A percentile compares a stretch with the other conserved stretches of the same genome.
These are phyloP conservation scores for Microctenopoma stevenorrisi DNA, from an alignment of 2,797 vertebrate species.

Conservation along the genomic window DNA sequence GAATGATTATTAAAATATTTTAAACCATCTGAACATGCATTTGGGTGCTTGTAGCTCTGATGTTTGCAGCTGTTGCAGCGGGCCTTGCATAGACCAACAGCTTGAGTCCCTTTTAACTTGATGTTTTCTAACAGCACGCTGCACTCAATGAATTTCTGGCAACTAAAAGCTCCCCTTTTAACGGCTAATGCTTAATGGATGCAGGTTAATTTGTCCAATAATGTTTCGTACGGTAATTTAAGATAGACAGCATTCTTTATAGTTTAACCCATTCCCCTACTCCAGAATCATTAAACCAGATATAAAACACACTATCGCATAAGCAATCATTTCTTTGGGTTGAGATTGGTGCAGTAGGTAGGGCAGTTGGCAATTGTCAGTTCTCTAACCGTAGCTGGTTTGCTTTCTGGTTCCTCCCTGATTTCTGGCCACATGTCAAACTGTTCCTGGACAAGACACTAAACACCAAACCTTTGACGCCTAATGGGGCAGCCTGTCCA, in stretches of 20 bases:
- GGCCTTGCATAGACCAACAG: constrained; percentile 15
- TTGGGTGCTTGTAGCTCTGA: background rate
- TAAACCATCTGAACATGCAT: background rate
- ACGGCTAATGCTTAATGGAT: constrained; percentile 46
- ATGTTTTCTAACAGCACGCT: constrained; percentile 39
- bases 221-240: constrained; percentile 51
- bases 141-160: constrained; percentile 34
- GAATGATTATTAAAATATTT: too few relatives aligned
- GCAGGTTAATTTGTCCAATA: constrained; percentile 49
- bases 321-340: background rate
- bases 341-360: too few relatives aligned
- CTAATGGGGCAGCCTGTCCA: too few relatives aligned
- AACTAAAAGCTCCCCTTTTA: constrained; percentile 46
- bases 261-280: constrained; percentile 25
- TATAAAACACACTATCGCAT: constrained; percentile 22
- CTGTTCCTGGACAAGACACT: too few relatives aligned
- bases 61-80: constrained; percentile 5
- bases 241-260: constrained; percentile 24
- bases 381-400: too few relatives aligned
- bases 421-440: background rate
- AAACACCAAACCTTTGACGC: too few relatives aligned
- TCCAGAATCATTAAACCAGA: constrained; percentile 21
- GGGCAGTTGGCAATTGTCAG: too few relatives aligned
- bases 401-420: too few relatives aligned
- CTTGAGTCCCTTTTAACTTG: constrained; percentile 34